phyloP scores from a whole-genome alignment of 2,797 vertebrate genomes.

The Anabacerthia variegaticeps region DNA sequence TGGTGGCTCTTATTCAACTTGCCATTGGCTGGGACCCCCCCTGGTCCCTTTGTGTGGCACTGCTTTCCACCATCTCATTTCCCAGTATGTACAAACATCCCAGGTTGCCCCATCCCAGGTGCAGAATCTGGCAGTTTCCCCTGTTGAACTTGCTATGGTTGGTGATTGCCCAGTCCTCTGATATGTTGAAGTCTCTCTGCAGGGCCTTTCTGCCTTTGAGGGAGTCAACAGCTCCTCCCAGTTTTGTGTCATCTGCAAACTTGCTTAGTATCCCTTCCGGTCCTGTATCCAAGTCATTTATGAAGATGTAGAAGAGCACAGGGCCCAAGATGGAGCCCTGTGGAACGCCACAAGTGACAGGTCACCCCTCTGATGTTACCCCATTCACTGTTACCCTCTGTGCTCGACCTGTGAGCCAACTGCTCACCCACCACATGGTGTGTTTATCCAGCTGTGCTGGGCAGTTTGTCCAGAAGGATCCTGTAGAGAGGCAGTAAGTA shows the following conservation, averaged over 20 bases:
- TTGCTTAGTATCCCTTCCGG: not conserved
- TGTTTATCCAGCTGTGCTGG: not conserved
- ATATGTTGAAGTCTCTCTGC: not conserved
- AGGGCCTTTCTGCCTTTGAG: not conserved
- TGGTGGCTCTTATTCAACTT: not conserved
- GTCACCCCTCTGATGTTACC: not conserved
- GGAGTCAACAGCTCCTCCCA: not conserved
- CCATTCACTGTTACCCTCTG: not conserved
- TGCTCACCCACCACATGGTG: not conserved
- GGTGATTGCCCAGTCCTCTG: not conserved
- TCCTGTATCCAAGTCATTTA: not conserved
- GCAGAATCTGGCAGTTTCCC: not conserved
- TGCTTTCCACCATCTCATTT: not conserved
- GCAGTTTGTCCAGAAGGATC: not conserved
- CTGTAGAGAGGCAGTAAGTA: not conserved
- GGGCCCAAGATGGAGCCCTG: not conserved
- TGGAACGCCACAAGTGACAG: not conserved
- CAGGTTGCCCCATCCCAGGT: not conserved
- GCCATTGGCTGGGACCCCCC: not conserved
- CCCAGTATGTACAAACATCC: not conserved
- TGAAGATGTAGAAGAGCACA: not conserved
- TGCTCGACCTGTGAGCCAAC: not conserved
- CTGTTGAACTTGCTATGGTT: not conserved
- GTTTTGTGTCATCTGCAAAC: not conserved
- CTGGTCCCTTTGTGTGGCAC: not conserved